phyloP scores from a whole-genome alignment of 2,113 vertebrate species.

The Charina bottae region DNA sequence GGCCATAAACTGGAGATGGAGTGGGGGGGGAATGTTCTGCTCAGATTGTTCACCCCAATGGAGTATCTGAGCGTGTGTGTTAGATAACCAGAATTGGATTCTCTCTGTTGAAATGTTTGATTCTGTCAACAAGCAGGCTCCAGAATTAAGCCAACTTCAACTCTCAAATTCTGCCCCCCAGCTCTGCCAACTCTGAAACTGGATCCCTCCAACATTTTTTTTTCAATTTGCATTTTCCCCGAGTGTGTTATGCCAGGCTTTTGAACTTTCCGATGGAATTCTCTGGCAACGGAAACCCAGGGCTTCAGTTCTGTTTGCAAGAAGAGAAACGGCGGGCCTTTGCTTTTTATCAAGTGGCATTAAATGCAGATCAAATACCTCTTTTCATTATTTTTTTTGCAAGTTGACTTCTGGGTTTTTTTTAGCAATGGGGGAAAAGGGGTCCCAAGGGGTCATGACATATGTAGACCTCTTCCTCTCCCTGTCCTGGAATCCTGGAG shows the following conservation, averaged over 20 bases:
- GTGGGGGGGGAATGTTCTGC: not conserved
- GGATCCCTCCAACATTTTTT: not conserved
- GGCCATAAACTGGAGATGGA: not conserved
- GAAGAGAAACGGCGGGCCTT: not conserved
- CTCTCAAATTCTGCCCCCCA: not conserved
- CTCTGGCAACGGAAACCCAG: too few relatives aligned
- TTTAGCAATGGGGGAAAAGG: not conserved
- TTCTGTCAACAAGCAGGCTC: not conserved
- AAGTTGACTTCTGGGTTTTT: not conserved
- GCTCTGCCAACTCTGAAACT: not conserved
- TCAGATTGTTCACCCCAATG: not conserved
- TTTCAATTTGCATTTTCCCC: too few relatives aligned
- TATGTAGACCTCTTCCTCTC: not conserved
- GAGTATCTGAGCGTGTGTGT: not conserved
- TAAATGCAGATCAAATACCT: not conserved
- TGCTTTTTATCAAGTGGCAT: not conserved
- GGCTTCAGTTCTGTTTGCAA: not conserved
- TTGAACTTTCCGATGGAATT: too few relatives aligned
- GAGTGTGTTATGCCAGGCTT: too few relatives aligned
- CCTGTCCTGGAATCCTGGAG: not conserved
- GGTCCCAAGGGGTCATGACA: not conserved
- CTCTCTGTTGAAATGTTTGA: not conserved
- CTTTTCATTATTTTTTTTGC: not conserved
- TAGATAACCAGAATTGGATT: not conserved
- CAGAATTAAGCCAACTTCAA: not conserved